Evolutionary conservation across 2,113 vertebrate genomes (phyloP).

Genomic region (Saguinus midas): DNA sequence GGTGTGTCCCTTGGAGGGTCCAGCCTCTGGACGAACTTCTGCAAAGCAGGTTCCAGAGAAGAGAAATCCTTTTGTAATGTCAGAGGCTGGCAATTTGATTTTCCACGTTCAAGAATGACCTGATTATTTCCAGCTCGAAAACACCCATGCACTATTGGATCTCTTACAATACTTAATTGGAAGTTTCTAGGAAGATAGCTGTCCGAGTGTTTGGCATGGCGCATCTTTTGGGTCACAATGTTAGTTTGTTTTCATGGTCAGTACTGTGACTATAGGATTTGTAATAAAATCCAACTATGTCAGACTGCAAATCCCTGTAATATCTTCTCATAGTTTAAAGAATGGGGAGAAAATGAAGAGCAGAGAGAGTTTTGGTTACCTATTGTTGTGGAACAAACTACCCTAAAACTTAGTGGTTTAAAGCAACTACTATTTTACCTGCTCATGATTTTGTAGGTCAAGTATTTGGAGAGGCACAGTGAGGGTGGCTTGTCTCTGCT

Average conservation of each 20-base stretch:
- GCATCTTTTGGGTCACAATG: conserved; percentile 49
- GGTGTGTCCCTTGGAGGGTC: neutral
- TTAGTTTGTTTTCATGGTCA: conserved; percentile 48
- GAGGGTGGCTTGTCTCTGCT: neutral
- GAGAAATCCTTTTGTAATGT: conserved; percentile 42
- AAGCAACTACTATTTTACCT: conserved; percentile 36
- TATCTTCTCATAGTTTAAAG: neutral
- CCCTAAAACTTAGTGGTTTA: conserved; percentile 15
- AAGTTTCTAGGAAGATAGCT: conserved; percentile 68
- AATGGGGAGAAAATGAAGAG: conserved; percentile 5
- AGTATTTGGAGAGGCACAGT: conserved; percentile 11
- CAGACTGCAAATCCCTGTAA: conserved; percentile 19
- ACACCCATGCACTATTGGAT: conserved; percentile 57
- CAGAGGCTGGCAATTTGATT: conserved; percentile 61
- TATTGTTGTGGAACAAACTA: conserved; percentile 36
- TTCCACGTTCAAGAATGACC: conserved; percentile 60
- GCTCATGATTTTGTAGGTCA: conserved; percentile 36
- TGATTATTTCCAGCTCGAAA: conserved; percentile 69
- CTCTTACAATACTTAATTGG: conserved; percentile 54
- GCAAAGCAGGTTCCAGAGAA: conserved; percentile 42
- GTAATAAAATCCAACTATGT: conserved; percentile 51
- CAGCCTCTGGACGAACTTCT: conserved; percentile 52
- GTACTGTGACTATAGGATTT: conserved; percentile 34
- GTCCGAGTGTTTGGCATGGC: conserved; percentile 45
- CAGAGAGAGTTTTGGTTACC: neutral